phyloP scores from a whole-genome alignment of 2,113 vertebrate species.

The Ciconia maguari region DNA sequence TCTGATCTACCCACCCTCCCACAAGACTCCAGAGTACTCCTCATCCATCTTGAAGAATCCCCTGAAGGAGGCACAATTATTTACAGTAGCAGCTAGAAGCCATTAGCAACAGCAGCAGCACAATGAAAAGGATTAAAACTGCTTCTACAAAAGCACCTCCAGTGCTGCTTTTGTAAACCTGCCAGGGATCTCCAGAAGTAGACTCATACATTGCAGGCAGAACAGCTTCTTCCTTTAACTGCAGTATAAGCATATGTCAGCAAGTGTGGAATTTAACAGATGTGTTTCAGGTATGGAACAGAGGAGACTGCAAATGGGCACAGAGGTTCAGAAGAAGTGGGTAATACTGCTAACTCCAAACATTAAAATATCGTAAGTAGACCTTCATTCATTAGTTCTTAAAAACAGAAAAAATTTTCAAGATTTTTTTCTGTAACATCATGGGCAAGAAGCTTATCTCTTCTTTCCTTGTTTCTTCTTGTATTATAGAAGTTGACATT shows the following conservation, averaged over 20 bases:
- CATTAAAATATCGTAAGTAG: background rate
- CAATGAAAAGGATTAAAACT: background rate
- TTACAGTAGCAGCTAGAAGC: background rate
- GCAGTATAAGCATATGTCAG: background rate
- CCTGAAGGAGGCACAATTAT: background rate
- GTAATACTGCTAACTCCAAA: background rate
- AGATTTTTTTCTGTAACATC: background rate
- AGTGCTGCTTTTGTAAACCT: background rate
- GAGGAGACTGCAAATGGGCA: background rate
- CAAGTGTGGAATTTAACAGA: background rate
- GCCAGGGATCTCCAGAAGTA: background rate
- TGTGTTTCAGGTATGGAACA: background rate
- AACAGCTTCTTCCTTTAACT: background rate
- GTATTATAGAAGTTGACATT: background rate
- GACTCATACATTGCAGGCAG: background rate
- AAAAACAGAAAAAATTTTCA: background rate
- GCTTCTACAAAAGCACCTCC: background rate
- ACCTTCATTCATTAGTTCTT: background rate
- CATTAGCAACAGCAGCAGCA: background rate
- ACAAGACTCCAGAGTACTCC: background rate
- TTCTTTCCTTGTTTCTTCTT: background rate
- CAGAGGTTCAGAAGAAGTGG: background rate
- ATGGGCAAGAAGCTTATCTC: background rate
- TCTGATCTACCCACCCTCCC: background rate
- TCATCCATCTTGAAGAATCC: background rate